phyloP scores from a whole-genome alignment of 2,797 vertebrate genomes.

The Pogoniulus pusillus region DNA sequence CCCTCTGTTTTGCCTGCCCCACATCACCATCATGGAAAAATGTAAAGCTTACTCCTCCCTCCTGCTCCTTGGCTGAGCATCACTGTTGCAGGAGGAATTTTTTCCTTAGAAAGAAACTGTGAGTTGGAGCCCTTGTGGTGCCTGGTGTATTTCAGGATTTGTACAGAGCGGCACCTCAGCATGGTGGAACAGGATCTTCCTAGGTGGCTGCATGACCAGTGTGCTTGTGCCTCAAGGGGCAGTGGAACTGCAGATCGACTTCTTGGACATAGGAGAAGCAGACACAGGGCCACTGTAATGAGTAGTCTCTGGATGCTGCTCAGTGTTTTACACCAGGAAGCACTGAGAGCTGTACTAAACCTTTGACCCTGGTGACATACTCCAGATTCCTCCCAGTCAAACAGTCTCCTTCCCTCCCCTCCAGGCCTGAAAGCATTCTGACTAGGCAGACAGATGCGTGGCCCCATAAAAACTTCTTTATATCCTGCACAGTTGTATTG shows the following conservation, averaged over 20 bases:
- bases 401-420: neutral
- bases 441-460: neutral
- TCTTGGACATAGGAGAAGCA: neutral
- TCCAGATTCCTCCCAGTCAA: conserved; percentile 21
- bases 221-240: neutral
- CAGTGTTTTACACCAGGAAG: neutral
- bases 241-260: neutral
- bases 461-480: neutral
- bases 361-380: conserved; percentile 7
- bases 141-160: neutral
- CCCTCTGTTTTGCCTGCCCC: neutral
- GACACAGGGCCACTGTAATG: neutral
- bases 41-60: rapidly evolving
- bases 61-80: neutral
- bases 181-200: neutral
- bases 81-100: neutral
- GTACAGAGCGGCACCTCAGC: neutral
- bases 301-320: neutral
- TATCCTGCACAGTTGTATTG: neutral
- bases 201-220: neutral
- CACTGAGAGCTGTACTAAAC: neutral
- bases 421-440: neutral
- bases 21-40: neutral
- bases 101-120: neutral
- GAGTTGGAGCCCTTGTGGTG: neutral